A percentile compares a stretch with the other conserved stretches of the same genome.
Conservation (phyloP, 2,888 invertebrate genomes). For the Melieria picta region DNA sequence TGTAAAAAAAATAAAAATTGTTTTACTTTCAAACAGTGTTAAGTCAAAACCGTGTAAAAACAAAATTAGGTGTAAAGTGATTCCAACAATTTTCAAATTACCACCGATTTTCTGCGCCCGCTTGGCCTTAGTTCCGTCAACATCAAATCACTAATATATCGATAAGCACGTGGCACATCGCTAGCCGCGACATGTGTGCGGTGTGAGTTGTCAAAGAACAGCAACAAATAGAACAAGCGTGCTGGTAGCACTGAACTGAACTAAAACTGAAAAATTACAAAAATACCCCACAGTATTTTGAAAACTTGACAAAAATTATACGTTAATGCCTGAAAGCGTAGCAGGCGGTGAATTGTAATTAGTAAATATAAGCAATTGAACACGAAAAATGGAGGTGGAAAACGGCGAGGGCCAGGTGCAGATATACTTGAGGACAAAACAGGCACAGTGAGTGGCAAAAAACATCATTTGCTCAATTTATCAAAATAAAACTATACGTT, state of each 20-base stretch:
- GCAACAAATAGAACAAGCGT: not conserved
- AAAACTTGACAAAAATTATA: constrained; percentile 1
- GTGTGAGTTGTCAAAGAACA: constrained; percentile 4
- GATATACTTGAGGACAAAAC: constrained; percentile 83
- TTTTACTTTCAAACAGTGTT: no score
- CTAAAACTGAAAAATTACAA: not conserved
- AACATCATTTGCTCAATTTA: not conserved
- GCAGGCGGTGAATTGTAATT: not conserved
- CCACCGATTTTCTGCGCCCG: no score
- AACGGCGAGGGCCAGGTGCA: constrained; percentile 74
- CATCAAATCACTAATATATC: no score
- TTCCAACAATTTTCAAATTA: not conserved
- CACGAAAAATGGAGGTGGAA: constrained; percentile 56
- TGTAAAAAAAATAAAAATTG: no score
- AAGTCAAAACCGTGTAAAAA: no score
- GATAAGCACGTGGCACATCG: no score
- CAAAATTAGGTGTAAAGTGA: no score
- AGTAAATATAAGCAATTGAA: not conserved
- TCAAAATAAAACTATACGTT: not conserved
- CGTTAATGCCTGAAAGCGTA: constrained; percentile 19
- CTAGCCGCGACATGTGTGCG: no score
- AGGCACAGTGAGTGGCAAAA: constrained; percentile 74
- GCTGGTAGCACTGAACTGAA: not conserved
- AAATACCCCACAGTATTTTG: not conserved
- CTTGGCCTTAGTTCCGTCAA: constrained; percentile 7